Evolutionary conservation across 2,113 vertebrate species (phyloP).

Genomic region (Poeciliopsis turrubarensis): DNA sequence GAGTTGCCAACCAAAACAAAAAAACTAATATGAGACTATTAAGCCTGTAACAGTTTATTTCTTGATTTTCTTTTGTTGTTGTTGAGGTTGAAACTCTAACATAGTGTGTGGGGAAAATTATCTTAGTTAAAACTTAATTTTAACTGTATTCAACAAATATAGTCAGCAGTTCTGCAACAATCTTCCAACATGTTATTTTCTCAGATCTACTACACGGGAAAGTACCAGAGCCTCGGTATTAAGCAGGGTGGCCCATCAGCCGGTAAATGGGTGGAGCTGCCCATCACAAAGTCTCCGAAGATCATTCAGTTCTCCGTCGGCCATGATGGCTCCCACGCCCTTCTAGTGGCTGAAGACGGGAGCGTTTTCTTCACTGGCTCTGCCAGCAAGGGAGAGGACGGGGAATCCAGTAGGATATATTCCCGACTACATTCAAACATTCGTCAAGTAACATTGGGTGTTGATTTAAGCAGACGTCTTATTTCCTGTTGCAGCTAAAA

Average conservation of each 20-base stretch:
- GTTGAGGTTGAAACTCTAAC: neutral
- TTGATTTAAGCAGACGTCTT: neutral
- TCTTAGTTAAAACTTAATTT: neutral
- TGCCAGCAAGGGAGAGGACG: slow-evolving; percentile 98
- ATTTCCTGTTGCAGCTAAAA: slow-evolving; percentile 86
- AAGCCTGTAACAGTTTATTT: neutral
- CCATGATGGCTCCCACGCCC: slow-evolving; percentile 97
- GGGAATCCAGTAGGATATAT: slow-evolving; percentile 90
- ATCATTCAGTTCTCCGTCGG: slow-evolving; percentile 97
- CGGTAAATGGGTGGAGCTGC: slow-evolving; percentile 97
- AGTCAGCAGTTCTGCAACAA: neutral
- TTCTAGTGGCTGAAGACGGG: slow-evolving; percentile 96
- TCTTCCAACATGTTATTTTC: neutral
- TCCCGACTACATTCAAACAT: neutral
- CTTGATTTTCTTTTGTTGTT: neutral
- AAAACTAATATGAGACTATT: neutral
- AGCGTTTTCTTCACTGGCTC: slow-evolving; percentile 98
- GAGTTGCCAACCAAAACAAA: neutral
- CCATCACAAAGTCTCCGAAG: slow-evolving; percentile 98
- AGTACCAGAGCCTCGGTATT: slow-evolving; percentile 98
- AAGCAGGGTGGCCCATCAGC: slow-evolving; percentile 97
- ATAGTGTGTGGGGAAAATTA: neutral
- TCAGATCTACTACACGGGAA: slow-evolving; percentile 98
- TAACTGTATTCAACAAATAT: neutral
- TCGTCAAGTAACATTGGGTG: neutral